Conservation (phyloP, 2,797 vertebrate genomes). For the Synaphobranchus kaupii region DNA sequence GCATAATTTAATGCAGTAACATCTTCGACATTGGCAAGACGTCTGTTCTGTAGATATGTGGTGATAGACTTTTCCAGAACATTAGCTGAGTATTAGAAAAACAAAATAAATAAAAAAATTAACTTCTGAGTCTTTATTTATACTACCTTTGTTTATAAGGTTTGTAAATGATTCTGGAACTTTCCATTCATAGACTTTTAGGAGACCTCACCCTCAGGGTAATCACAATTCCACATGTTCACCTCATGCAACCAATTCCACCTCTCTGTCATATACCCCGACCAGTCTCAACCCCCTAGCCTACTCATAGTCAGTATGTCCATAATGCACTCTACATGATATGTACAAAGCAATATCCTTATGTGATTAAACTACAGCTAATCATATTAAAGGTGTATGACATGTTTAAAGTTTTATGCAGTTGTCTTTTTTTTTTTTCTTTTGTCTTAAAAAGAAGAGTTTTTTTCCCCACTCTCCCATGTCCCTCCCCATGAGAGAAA, state of each 20-base stretch:
- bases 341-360: neutral
- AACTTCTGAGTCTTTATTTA: neutral
- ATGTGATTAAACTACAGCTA: neutral
- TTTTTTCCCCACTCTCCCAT: neutral
- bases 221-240: neutral
- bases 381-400: neutral
- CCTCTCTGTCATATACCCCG: neutral
- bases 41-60: too few relatives aligned
- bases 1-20: too few relatives aligned
- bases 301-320: neutral
- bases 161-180: neutral
- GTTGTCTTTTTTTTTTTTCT: neutral
- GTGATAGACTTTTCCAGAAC: too few relatives aligned
- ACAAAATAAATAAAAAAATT: neutral
- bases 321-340: neutral
- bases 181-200: neutral
- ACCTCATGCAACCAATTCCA: neutral
- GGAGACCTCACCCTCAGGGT: neutral
- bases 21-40: too few relatives aligned
- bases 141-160: neutral
- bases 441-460: neutral
- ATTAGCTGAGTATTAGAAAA: neutral
- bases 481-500: neutral
- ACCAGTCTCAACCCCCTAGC: neutral
- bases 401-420: conserved; percentile 10